These are phyloP conservation scores for Diabrotica undecimpunctata DNA, from an alignment of 1,140 invertebrate species.

Conservation along the genomic window DNA sequence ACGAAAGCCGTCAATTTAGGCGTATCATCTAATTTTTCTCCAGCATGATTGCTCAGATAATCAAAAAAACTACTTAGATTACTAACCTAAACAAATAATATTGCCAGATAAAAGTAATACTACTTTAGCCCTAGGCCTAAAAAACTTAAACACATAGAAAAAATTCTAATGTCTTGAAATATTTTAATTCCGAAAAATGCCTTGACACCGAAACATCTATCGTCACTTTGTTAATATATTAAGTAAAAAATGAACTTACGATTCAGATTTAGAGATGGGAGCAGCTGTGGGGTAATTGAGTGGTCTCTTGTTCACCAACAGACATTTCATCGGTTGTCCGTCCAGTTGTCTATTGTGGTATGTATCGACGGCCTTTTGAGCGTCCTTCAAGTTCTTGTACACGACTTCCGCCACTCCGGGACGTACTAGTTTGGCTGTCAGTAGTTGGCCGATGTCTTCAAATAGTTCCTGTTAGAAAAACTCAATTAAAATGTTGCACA, in stretches of 20 bases:
- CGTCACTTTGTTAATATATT: no score
- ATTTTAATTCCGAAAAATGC: no score
- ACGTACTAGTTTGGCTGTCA: slow-evolving; percentile 78
- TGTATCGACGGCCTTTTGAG: slow-evolving; percentile 81
- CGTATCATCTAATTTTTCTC: no score
- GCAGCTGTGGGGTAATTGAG: slow-evolving; percentile 57
- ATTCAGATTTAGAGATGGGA: slow-evolving; percentile 42
- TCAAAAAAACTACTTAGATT: no score
- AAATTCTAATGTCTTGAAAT: no score
- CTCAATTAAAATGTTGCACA: background rate
- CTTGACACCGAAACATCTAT: no score
- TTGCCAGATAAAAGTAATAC: no score
- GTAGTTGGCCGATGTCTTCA: slow-evolving; percentile 83
- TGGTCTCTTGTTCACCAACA: slow-evolving; percentile 67
- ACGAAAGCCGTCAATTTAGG: no score
- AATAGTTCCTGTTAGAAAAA: slow-evolving; percentile 71
- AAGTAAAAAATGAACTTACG: slow-evolving; percentile 21
- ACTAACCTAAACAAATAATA: no score
- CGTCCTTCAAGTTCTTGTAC: slow-evolving; percentile 79
- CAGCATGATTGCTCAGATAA: no score
- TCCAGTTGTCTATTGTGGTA: slow-evolving; percentile 90
- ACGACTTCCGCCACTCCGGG: slow-evolving; percentile 86
- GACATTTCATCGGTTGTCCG: slow-evolving; percentile 79
- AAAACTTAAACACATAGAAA: no score
- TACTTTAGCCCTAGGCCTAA: no score